These are phyloP conservation scores for Gavia stellata DNA, from an alignment of 2,113 vertebrate species.

Conservation along the genomic window DNA sequence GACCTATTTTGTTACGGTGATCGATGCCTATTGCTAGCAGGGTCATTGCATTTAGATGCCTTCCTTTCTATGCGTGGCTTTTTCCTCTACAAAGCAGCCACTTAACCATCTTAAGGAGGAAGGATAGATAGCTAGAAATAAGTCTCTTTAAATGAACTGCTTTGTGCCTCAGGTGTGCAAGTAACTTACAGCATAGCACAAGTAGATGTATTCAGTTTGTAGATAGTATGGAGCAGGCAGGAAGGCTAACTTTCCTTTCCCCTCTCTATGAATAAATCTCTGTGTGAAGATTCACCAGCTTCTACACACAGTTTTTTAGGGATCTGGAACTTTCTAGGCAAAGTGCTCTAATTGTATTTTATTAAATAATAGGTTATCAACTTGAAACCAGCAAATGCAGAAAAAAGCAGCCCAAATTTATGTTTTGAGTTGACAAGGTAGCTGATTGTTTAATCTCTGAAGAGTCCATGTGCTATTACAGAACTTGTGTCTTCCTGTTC, in stretches of 20 bases:
- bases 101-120: neutral
- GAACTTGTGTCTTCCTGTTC: neutral
- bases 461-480: neutral
- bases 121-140: neutral
- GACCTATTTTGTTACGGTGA: neutral
- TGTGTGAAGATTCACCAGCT: neutral
- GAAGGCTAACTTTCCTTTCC: neutral
- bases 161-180: neutral
- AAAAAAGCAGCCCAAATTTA: neutral
- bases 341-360: neutral
- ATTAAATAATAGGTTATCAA: neutral
- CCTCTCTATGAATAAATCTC: neutral
- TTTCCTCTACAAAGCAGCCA: neutral
- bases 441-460: neutral
- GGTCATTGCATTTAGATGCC: neutral
- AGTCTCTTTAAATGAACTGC: neutral
- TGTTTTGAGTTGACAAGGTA: neutral
- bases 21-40: accelerated
- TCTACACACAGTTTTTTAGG: neutral
- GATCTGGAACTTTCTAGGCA: neutral
- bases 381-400: neutral
- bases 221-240: neutral
- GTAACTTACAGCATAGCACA: neutral
- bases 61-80: neutral
- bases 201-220: neutral